These are phyloP conservation scores for Antheraea mylitta DNA, from an alignment of 1,140 invertebrate species.

Conservation along the genomic window DNA sequence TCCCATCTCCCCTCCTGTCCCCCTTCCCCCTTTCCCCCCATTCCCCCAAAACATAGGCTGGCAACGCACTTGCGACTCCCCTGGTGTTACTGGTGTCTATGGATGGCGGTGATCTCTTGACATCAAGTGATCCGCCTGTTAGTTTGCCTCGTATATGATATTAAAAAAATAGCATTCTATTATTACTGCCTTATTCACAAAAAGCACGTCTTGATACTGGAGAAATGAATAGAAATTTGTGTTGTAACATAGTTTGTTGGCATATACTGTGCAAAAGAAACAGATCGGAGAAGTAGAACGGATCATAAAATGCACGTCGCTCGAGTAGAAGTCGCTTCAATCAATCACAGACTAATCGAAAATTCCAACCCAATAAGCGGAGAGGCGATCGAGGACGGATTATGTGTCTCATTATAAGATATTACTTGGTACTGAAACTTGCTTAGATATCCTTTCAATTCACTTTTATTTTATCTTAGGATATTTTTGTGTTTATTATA, in stretches of 20 bases:
- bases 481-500: background rate
- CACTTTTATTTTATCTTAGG: background rate
- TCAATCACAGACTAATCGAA: conserved; percentile 76
- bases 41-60: no score
- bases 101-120: no score
- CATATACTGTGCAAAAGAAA: conserved; percentile 39
- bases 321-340: conserved; percentile 63
- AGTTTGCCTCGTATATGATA: no score
- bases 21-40: no score
- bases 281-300: conserved; percentile 60
- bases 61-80: no score
- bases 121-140: no score
- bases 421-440: conserved; percentile 38
- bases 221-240: no score
- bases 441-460: background rate
- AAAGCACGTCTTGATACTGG: no score
- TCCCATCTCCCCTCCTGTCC: no score
- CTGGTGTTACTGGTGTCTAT: no score
- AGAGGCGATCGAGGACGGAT: conserved; percentile 59
- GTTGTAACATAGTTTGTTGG: conserved; percentile 12
- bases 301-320: conserved; percentile 72
- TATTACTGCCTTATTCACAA: no score
- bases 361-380: conserved; percentile 72
- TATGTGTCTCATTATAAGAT: conserved; percentile 70
- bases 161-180: no score